These are phyloP conservation scores for Myripristis jacobus DNA, from an alignment of 2,797 vertebrate genomes.

Conservation along the genomic window DNA sequence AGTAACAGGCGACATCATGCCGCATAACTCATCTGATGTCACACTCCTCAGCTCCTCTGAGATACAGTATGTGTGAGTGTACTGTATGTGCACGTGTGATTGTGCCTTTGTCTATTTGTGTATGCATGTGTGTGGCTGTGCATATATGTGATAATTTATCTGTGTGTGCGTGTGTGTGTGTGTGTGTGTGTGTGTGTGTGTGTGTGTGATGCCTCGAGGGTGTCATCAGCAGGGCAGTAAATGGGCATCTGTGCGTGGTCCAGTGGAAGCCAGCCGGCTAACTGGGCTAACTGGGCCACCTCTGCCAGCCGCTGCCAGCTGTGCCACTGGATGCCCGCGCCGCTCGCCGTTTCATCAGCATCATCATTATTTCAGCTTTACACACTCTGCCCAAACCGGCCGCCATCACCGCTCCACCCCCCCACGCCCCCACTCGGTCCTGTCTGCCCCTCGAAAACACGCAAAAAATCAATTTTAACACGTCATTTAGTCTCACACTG, in stretches of 20 bases:
- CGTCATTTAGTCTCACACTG: too few species aligned
- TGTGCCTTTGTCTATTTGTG: background rate
- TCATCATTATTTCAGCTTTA: constrained; percentile 83
- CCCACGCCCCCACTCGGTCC: constrained; percentile 24
- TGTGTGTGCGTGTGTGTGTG: constrained; percentile 13
- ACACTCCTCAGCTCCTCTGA: constrained; percentile 41
- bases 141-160: background rate
- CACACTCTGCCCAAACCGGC: constrained; percentile 51
- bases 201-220: constrained; percentile 71
- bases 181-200: constrained; percentile 44
- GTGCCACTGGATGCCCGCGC: constrained; percentile 77
- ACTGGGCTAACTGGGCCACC: constrained; percentile 80
- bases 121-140: constrained; percentile 5
- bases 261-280: constrained; percentile 81
- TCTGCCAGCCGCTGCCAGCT: constrained; percentile 81
- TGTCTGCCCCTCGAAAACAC: constrained; percentile 1
- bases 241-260: constrained; percentile 87
- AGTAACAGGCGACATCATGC: constrained; percentile 50
- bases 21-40: constrained; percentile 67
- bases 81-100: constrained; percentile 16
- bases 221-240: constrained; percentile 86
- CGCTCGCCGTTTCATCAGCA: constrained; percentile 74
- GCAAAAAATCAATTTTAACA: too few species aligned
- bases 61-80: constrained; percentile 39
- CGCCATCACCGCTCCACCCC: constrained; percentile 38